Conservation (phyloP, 1,140 invertebrate genomes). For the Lepidotrigona ventralis region DNA sequence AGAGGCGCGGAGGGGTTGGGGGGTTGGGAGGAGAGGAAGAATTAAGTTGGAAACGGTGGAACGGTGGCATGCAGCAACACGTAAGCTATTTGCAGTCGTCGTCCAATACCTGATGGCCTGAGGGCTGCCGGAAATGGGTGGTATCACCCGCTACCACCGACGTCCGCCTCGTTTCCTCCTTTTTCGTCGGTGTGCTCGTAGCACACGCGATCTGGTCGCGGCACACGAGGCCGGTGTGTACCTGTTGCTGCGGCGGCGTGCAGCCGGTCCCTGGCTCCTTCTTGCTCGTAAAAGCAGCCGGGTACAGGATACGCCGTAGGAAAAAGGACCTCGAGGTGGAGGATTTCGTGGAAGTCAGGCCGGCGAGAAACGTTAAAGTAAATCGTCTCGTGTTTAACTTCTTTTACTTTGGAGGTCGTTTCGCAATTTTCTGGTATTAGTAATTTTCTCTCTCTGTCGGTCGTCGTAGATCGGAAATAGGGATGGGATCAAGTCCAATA, state of each 20-base stretch:
- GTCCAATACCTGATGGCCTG: slow-evolving; percentile 51
- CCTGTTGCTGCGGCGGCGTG: slow-evolving; percentile 25
- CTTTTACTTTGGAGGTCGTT: slow-evolving; percentile 39
- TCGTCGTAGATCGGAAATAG: neutral
- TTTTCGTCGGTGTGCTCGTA: slow-evolving; percentile 51
- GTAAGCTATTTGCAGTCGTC: neutral
- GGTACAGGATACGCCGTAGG: slow-evolving; percentile 39
- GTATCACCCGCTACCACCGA: slow-evolving; percentile 72
- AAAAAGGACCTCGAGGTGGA: slow-evolving; percentile 49
- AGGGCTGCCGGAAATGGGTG: slow-evolving; percentile 73
- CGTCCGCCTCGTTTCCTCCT: slow-evolving; percentile 65
- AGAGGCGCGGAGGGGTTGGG: too few species aligned
- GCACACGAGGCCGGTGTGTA: slow-evolving; percentile 25
- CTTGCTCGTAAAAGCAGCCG: slow-evolving; percentile 42
- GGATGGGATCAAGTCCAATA: too few species aligned
- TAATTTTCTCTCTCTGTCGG: slow-evolving; percentile 26
- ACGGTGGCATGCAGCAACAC: neutral
- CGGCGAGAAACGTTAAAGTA: slow-evolving; percentile 37
- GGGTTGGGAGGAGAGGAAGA: neutral
- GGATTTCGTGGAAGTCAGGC: slow-evolving; percentile 46
- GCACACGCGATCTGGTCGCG: slow-evolving; percentile 60
- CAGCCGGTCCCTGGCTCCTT: slow-evolving; percentile 33
- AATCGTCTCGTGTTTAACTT: slow-evolving; percentile 49
- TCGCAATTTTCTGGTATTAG: slow-evolving; percentile 46
- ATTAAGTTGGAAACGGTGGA: neutral